Conservation (phyloP, 2,797 vertebrate species). For the Darevskia mixta region DNA sequence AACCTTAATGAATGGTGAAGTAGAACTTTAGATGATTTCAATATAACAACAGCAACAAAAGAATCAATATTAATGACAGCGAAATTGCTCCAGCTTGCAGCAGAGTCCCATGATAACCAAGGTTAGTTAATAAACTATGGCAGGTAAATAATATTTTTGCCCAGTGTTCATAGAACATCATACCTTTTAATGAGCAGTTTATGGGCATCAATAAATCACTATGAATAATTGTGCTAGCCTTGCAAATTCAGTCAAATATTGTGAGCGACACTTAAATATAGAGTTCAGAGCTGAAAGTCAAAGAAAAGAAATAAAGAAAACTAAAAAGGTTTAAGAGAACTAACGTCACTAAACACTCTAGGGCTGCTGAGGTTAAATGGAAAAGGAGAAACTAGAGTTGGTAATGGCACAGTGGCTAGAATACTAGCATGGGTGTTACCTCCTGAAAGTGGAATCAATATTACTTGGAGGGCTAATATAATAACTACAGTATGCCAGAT, state of each 20-base stretch:
- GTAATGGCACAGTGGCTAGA: not conserved
- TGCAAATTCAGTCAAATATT: constrained; percentile 12
- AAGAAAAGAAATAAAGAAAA: not conserved
- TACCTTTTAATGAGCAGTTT: not conserved
- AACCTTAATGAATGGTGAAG: not conserved
- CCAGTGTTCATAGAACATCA: constrained; percentile 18
- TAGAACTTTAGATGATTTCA: not conserved
- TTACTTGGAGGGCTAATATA: not conserved
- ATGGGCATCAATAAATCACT: constrained; percentile 19
- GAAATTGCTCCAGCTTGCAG: not conserved
- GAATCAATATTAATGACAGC: not conserved
- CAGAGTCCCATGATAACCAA: not conserved
- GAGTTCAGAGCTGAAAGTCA: not conserved
- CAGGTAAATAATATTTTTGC: constrained; percentile 21
- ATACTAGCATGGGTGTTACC: not conserved
- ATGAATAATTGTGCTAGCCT: not conserved
- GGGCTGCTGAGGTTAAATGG: not conserved
- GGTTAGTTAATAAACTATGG: constrained; percentile 4
- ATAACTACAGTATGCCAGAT: not conserved
- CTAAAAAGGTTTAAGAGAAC: fast-evolving
- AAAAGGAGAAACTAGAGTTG: not conserved
- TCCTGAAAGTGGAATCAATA: not conserved
- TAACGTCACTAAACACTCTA: not conserved
- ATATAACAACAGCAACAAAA: not conserved
- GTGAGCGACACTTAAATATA: not conserved